Evolutionary conservation across 2,113 vertebrate genomes (phyloP), one percentile per base, ranked within the genome.

Genomic region (Drymodes brunneopygia): DNA sequence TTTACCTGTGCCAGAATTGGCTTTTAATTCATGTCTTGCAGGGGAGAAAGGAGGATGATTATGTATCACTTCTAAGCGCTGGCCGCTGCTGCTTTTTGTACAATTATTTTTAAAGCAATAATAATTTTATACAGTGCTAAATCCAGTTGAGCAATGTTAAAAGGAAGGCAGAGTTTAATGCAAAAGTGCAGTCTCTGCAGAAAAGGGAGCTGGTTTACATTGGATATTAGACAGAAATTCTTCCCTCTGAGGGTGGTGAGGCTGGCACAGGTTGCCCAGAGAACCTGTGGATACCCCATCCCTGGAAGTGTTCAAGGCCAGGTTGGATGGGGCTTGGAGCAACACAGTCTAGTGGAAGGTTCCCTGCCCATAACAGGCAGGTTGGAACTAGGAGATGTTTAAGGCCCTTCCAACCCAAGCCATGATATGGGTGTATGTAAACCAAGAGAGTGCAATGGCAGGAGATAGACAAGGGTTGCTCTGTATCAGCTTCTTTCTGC

Each of bases 1-100:
- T 66, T 70, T 15, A 61, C 21, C 1, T 36, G 2, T 28, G 33
- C 33, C n/a, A 4, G 1, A 15, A 13, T 0, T 47, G 58, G 48
- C 62, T 77, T 75, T 77, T 72, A n/a, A 61, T 72, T 79, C 17
- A 20, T 14, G 29, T 44, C 31, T 65, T 65, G 4, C 33, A 42
- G 31, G 45, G 61, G 23, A 60, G 57, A 79, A 67, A 56, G 44
- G 31, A 72, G 22, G 75, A 80, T 66, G 53, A 44, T 35, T 23
- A 47, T 56, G 25, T 27, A 74, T 24, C 8, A 4, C 24, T 67
- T 42, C 44, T 33, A 67, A 60, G 64, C 0, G 1, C 11, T 6
- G 10, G 35, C 45, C 86, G 47, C 51, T 82, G 25, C 70, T 73
- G 31, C 8, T 50, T 83, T 75, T 62, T 38, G 21, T 51, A 48